Base-by-base conservation (phyloP, 2,113 vertebrate genomes). In the Sinocyclocheilus maitianheensis region DNA sequence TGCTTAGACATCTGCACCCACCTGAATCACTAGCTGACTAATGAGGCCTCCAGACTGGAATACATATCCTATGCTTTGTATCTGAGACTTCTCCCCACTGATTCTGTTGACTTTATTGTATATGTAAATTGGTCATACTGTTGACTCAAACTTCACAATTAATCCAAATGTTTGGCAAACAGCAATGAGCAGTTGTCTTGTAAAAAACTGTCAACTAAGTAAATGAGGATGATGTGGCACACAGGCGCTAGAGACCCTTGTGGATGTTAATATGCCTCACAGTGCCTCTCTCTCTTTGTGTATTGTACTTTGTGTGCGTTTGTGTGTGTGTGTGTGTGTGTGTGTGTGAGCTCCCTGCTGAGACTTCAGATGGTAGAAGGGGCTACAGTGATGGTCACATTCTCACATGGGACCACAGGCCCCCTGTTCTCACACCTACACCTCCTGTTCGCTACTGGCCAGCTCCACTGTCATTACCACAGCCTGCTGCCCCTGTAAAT, bases 391-490 rank as follows among this genome's bases (percentile, higher is more conserved):
- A 94, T 88, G 92, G 93, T 91, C 93, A 93, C 93, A 94, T 94
- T 95, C 93, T 95, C 94, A 95, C 93, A 94, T 95, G 93, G 93
- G 94, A 95, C 93, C 90, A 88, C 89, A 72, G 91, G 88, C 92
- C 91, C 93, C 92, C 93, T 92, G 91, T 91, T 93, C 90, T 91
- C 92, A 91, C 93, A 94, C 94, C 93, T 88, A 90, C 87, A 87
- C 87, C 87, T 88, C 87, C 87, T 85, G 87, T 88, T 85, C 53
- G 77, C 71, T 85, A 88, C 87, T 88, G 87, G 87, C 87, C 84
- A 83, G 80, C 90, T 87, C 86, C 77, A 43, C 86, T 87, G 88
- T 88, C 86, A 89, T 91, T 88, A 84, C 78, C 63, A 87, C 86
- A 88, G 85, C 87, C 82, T 84, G 74, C 88, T 92, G 91, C 83